Evolutionary conservation across 2,888 invertebrate genomes (phyloP), one percentile per base, ranked within the genome.

Genomic region (Amaurobius ferox): DNA sequence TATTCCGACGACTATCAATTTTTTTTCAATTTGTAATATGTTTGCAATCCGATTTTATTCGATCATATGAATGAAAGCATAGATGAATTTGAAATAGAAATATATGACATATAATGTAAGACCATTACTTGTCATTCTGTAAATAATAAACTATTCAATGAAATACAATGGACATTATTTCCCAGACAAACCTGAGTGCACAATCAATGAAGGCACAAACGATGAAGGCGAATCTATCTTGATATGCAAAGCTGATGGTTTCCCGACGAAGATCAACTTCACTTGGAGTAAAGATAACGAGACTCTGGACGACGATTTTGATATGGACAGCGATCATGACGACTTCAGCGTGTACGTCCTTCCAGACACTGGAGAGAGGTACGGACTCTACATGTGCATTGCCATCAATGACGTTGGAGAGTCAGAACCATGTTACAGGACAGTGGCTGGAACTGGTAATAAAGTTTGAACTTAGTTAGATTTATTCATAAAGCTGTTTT

Each of bases 261-360:
- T 78, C 35, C 86, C 86, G 3, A 55, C 74, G 7, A 76, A 78
- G 28, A 86, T 86, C 26, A 86, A 86, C 61, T 86, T 76, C 29
- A 86, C 86, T 7, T 86, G 86, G 86, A 79, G 70, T 32, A 86
- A 86, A 44, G 86, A 86, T 39, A 86, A 86, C 55, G 86, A 86
- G 30, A 86, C 86, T 6, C 55, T 86, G 66, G 86, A 86, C 44
- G 79, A 79, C 35, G 79, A 86, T 16, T 77, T 35, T 19, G 86
- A 86, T 7, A 70, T 86, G 74, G 79, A 86, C 28, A 55, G 35
- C n/a, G 79, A 79, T 16, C 30, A 55, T 16, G 71, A 76, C 23
- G 79, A 76, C 39, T 66, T 40, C 55, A 76, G 70, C n/a, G 62
- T 78, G 13, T 86, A 86, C 64, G 29, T 79, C 1, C 29, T 86